Evolutionary conservation across 2,888 invertebrate genomes (phyloP).

Genomic region (Agrotis ipsilon): DNA sequence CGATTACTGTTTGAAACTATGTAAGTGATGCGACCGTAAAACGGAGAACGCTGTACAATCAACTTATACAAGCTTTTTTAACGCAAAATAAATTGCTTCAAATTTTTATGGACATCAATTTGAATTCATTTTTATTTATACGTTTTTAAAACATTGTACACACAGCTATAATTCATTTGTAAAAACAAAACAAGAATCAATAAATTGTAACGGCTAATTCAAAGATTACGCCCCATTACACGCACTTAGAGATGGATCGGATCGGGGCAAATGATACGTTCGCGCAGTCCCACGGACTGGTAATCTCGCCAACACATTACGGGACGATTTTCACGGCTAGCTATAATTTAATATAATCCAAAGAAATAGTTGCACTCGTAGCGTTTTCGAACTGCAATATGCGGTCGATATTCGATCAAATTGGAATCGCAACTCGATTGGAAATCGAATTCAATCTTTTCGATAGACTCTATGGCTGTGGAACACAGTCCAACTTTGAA

Average conservation of each 20-base stretch:
- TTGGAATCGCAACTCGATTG: slow-evolving; percentile 47
- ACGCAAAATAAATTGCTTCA: slow-evolving; percentile 51
- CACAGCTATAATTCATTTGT: slow-evolving; percentile 67
- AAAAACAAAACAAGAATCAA: slow-evolving; percentile 84
- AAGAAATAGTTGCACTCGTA: slow-evolving; percentile 88
- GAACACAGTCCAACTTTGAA: slow-evolving; percentile 74
- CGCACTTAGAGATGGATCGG: slow-evolving; percentile 82
- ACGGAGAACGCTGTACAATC: slow-evolving; percentile 25
- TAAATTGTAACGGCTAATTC: slow-evolving; percentile 87
- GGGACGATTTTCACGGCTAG: slow-evolving; percentile 90
- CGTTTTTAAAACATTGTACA: slow-evolving; percentile 39
- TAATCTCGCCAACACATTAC: slow-evolving; percentile 89
- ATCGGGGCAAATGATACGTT: slow-evolving; percentile 86
- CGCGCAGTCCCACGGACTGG: slow-evolving; percentile 86
- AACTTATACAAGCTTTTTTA: slow-evolving; percentile 23
- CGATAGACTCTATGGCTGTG: slow-evolving; percentile 60
- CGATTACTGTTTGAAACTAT: slow-evolving; percentile 35
- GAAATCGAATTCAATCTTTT: slow-evolving; percentile 53
- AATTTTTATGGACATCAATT: slow-evolving; percentile 43
- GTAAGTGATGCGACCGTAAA: slow-evolving; percentile 35
- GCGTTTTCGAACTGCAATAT: slow-evolving; percentile 66
- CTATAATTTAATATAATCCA: slow-evolving; percentile 91
- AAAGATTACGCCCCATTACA: slow-evolving; percentile 87
- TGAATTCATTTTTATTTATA: slow-evolving; percentile 27
- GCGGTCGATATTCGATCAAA: slow-evolving; percentile 69